Conservation (phyloP, 2,888 invertebrate species). For the Helicoverpa assulta region DNA sequence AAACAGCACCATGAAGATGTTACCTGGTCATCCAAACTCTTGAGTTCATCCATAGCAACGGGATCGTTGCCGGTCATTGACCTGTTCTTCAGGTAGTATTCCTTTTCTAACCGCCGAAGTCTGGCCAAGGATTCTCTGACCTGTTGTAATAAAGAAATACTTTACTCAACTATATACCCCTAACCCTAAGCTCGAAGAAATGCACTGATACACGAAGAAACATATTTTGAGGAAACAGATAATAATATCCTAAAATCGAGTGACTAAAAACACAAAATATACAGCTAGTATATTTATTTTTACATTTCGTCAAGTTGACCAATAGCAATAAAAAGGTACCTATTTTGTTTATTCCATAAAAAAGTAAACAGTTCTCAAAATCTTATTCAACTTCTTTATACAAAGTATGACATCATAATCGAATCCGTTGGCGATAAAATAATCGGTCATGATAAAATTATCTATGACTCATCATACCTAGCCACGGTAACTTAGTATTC, state of each 20-base stretch:
- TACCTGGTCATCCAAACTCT: constrained; percentile 93
- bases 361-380: background rate
- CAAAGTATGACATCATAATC: constrained; percentile 34
- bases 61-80: constrained; percentile 92
- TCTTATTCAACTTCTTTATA: constrained; percentile 17
- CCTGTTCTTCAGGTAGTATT: constrained; percentile 96
- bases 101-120: constrained; percentile 96
- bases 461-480: constrained; percentile 35
- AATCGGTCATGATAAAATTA: constrained; percentile 26
- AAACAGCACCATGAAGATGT: background rate
- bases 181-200: too few relatives aligned
- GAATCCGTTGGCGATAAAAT: constrained; percentile 14
- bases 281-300: too few relatives aligned
- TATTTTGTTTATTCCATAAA: background rate
- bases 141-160: constrained; percentile 56
- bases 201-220: too few relatives aligned
- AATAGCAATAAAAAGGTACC: too few relatives aligned
- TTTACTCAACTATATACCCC: too few relatives aligned
- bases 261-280: too few relatives aligned
- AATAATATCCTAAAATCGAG: too few relatives aligned
- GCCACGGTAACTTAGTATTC: too few relatives aligned
- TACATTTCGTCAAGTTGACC: too few relatives aligned
- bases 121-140: constrained; percentile 94
- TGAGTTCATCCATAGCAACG: constrained; percentile 91
- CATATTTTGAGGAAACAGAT: too few relatives aligned